Conservation (phyloP, 2,113 vertebrate genomes). For the Eptesicus fuscus region DNA sequence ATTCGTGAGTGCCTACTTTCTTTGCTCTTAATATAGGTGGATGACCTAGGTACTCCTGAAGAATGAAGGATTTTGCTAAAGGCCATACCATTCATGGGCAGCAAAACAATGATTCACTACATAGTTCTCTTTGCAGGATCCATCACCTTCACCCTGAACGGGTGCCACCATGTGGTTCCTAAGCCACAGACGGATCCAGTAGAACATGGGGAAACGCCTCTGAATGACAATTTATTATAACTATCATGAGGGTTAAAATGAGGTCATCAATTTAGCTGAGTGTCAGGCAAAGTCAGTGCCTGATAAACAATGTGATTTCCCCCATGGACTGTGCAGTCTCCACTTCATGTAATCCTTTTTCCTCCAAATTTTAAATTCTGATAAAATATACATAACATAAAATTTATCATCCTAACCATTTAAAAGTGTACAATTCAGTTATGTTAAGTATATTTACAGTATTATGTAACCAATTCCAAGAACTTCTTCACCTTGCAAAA, state of each 20-base stretch:
- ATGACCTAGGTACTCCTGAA: not conserved
- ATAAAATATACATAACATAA: not conserved
- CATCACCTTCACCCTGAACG: fast-evolving
- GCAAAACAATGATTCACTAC: not conserved
- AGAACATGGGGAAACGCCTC: too few species aligned
- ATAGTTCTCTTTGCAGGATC: not conserved
- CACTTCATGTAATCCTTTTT: not conserved
- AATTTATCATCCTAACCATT: not conserved
- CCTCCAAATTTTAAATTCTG: not conserved
- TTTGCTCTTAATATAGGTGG: not conserved
- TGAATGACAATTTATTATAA: not conserved
- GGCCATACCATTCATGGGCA: not conserved
- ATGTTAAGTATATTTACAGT: not conserved
- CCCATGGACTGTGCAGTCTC: not conserved
- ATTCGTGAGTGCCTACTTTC: not conserved
- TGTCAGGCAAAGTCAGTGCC: not conserved
- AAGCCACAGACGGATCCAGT: not conserved
- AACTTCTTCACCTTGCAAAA: not conserved
- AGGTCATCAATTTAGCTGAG: not conserved
- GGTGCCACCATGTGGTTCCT: not conserved
- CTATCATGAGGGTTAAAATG: not conserved
- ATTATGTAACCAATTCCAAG: not conserved
- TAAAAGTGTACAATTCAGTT: not conserved
- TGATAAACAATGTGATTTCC: not conserved
- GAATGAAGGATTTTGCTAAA: not conserved